phyloP scores from a whole-genome alignment of 1,140 invertebrate genomes.

The Laupala kohalensis region DNA sequence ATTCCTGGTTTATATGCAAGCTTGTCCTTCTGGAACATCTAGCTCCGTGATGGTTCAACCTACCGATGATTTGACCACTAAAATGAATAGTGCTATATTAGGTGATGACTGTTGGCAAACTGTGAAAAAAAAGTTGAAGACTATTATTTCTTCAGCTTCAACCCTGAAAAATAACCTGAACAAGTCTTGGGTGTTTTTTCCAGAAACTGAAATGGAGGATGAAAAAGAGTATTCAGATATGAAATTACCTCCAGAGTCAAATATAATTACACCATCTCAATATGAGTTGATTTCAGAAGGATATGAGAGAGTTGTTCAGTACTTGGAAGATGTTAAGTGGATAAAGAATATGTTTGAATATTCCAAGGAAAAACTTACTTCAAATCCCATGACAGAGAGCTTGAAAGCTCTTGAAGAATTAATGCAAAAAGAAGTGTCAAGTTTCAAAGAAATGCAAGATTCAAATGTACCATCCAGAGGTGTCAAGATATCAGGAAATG shows the following conservation, averaged over 20 bases:
- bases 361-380: background rate
- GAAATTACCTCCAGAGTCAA: background rate
- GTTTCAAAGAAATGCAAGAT: conserved; percentile 17
- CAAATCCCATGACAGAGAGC: background rate
- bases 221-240: background rate
- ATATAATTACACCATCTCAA: conserved; percentile 1
- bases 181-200: background rate
- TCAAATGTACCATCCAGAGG: background rate
- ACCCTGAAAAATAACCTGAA: background rate
- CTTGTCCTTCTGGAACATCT: conserved; percentile 32
- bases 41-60: background rate
- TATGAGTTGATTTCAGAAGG: background rate
- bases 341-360: conserved; percentile 25
- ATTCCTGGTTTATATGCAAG: conserved; percentile 39
- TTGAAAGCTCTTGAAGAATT: conserved; percentile 20
- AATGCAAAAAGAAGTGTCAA: conserved; percentile 17
- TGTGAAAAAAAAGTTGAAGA: conserved; percentile 24
- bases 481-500: background rate
- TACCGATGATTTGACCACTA: too few species aligned
- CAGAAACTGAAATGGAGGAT: background rate
- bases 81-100: background rate
- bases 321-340: conserved; percentile 19
- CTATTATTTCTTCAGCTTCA: conserved; percentile 16
- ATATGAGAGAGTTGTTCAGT: background rate
- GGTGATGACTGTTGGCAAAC: conserved; percentile 14